Evolutionary conservation across 2,888 invertebrate species (phyloP).

Genomic region (Escarpia spicata): DNA sequence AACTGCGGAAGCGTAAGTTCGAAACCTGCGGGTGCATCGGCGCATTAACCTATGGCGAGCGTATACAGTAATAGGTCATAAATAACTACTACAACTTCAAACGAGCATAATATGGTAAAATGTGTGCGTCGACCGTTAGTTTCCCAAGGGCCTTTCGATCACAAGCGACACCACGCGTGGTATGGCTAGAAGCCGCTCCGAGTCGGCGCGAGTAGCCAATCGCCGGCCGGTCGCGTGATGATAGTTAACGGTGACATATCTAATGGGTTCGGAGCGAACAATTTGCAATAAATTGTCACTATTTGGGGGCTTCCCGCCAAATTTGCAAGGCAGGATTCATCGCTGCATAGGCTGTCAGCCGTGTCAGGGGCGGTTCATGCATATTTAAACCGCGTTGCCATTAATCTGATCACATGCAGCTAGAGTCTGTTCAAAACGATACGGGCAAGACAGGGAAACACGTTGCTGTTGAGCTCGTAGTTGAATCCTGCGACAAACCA

Average conservation of each 20-base stretch:
- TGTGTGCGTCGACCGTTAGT: neutral
- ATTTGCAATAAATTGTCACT: conserved; percentile 3
- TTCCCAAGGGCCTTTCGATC: neutral
- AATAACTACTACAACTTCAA: neutral
- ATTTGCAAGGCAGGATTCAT: neutral
- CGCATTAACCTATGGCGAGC: neutral
- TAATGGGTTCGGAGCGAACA: neutral
- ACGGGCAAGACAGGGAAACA: neutral
- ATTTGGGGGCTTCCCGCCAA: neutral
- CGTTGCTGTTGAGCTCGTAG: neutral
- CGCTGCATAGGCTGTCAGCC: neutral
- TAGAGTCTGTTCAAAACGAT: neutral
- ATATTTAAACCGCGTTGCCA: neutral
- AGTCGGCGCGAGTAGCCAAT: neutral
- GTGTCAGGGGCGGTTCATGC: neutral
- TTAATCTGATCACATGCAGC: neutral
- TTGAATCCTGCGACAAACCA: neutral
- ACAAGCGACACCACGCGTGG: neutral
- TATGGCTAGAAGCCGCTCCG: neutral
- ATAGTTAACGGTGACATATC: neutral
- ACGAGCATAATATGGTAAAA: neutral
- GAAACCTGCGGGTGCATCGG: neutral
- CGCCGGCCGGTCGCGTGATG: neutral
- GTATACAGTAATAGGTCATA: conserved; percentile 1
- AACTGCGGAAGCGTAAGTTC: neutral